Evolutionary conservation across 2,113 vertebrate genomes (phyloP), one percentile per base, ranked within the genome.

Genomic region (Actinemys pallida): DNA sequence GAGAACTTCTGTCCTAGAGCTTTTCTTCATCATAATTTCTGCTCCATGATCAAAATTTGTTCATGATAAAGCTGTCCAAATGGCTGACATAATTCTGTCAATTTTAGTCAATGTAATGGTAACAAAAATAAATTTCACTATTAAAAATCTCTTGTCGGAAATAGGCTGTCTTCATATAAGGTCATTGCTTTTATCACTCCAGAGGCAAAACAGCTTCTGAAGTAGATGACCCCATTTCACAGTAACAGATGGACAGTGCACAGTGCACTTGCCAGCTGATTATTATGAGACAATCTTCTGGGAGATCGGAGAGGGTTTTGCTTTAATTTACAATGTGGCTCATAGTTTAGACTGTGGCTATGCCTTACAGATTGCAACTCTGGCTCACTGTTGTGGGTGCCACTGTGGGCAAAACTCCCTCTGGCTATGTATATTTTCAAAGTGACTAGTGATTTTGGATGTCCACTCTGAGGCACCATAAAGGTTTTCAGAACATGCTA

Each of bases 171-270:
- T 88, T 86, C 39, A 16, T 9, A 45, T 52, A 81, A 94, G 39
- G 52, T 86, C 87, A 45, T 62, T 90, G 20, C 54, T 96, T 91
- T 84, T 94, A 83, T 90, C 90, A 95, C 85, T 72, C 6, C 57
- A 54, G 0, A 0, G 45, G 65, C 62, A 87, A 88, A 94, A 65
- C 53, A 90, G 39, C 57, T 84, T 91, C 81, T 65, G 85, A 53
- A 92, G 57, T 35, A 53, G 75, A 39, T 96, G 96, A 96, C 92
- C 95, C 89, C 92, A n/a, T 97, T 96, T 81, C 87, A 86, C 27
- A 27, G 53, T 81, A 90, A 88, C 92, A 97, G 97, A 95, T 96
- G 97, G 87, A 81, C 85, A 90, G 78, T 50, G 57, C 24, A 53
- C 83, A 83, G 80, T n/a, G 72, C 87, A 49, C 56, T 95, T 91